Evolutionary conservation across 2,797 vertebrate species (phyloP), one percentile per base, ranked within the genome.

Genomic region (Helostoma temminkii): DNA sequence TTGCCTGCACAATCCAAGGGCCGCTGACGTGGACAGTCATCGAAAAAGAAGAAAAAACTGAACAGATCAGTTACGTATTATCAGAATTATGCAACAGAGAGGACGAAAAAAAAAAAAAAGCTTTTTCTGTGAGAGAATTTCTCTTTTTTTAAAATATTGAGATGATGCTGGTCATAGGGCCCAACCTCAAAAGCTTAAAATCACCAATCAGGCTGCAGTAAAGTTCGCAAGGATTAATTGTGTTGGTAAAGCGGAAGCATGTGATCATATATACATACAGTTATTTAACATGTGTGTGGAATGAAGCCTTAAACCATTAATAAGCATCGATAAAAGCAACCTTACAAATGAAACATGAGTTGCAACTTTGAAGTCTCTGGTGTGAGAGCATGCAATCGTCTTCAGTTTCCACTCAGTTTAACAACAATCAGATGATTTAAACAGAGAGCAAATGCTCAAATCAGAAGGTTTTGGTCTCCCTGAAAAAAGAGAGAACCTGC

Each of bases 1-100:
- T 62, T 57, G 75, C 79, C 87, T 85, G 82, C 73, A 75, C 81
- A 82, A 88, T 90, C 85, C 80, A 86, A 80, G 83, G 65, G 82
- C 65, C 42, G 76, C 74, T 66, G 34, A 88, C 45, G 43, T 81
- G 61, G 67, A 84, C 63, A 79, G 74, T 63, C 65, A 75, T 48
- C 61, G 61, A 76, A 54, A 69, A 50, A 4, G 1, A 2, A 64
- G 61, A 82, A 78, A 74, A 58, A 66, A 74, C 59, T 45, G 58
- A 67, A 72, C 64, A 58, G 71, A 85, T 78, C 80, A 64, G 72
- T 66, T 62, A 61, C 75, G 56, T 39, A 66, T 76, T 11, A 71
- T 65, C 52, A 66, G 74, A 85, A 54, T 64, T 25, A 67, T 63
- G 60, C 22, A n/a, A 74, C 69, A 76, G 59, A 79, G 65, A 84